phyloP scores from a whole-genome alignment of 2,888 invertebrate genomes.

The Nomada fucata region DNA sequence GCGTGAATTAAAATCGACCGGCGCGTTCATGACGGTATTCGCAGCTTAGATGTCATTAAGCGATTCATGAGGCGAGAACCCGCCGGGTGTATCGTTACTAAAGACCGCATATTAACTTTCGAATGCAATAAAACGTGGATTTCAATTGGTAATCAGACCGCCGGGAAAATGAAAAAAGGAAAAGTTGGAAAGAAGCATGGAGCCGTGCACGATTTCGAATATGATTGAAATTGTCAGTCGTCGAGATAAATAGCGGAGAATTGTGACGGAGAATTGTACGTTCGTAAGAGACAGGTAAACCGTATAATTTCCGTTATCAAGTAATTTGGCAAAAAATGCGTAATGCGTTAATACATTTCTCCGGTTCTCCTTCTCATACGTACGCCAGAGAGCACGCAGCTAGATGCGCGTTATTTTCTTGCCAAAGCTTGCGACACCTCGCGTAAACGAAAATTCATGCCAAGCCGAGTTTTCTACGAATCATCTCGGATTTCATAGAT shows the following conservation, averaged over 20 bases:
- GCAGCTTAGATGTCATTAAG: slow-evolving; percentile 5
- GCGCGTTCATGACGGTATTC: not conserved
- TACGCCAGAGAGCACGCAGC: not conserved
- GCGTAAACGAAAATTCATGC: slow-evolving; percentile 19
- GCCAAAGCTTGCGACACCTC: slow-evolving; percentile 23
- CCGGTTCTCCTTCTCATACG: too few relatives aligned
- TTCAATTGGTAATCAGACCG: not conserved
- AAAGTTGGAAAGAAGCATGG: too few relatives aligned
- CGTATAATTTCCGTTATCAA: too few relatives aligned
- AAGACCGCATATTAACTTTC: not conserved
- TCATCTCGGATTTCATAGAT: not conserved
- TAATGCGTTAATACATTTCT: too few relatives aligned
- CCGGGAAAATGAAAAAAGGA: too few relatives aligned
- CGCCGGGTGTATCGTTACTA: not conserved
- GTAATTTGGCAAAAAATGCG: too few relatives aligned
- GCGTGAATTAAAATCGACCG: slow-evolving; percentile 18
- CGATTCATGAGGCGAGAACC: slow-evolving; percentile 4
- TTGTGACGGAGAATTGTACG: too few relatives aligned
- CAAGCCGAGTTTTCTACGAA: not conserved
- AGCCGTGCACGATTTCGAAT: too few relatives aligned
- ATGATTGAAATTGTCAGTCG: too few relatives aligned
- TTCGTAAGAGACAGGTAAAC: too few relatives aligned
- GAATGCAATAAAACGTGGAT: not conserved
- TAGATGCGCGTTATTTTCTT: not conserved
- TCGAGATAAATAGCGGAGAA: too few relatives aligned